These are phyloP conservation scores for Ophion slaviceki DNA, from an alignment of 2,888 invertebrate genomes.

Conservation along the genomic window DNA sequence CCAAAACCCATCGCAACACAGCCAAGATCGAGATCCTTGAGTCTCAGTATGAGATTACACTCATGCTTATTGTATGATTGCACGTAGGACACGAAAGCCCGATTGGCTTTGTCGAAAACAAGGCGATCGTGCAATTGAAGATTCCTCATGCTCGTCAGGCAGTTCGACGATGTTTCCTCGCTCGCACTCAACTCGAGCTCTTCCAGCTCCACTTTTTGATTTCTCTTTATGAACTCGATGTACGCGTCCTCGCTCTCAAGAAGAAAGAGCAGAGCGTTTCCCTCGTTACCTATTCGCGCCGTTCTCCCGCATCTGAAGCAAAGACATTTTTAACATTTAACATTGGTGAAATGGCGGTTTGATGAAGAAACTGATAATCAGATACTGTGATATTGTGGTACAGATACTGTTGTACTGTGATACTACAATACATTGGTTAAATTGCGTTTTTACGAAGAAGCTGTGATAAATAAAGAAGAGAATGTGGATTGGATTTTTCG, in stretches of 20 bases:
- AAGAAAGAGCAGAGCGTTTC: conserved; percentile 94
- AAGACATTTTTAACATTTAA: too few species aligned
- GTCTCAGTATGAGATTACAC: conserved; percentile 93
- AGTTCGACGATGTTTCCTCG: conserved; percentile 83
- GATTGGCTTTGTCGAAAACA: conserved; percentile 93
- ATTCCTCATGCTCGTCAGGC: conserved; percentile 85
- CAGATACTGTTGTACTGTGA: too few species aligned
- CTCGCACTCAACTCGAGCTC: conserved; percentile 83
- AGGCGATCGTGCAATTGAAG: conserved; percentile 90
- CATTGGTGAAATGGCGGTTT: too few species aligned
- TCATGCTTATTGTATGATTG: conserved; percentile 98
- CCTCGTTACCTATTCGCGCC: conserved; percentile 94
- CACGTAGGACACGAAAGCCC: conserved; percentile 98
- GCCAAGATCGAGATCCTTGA: conserved; percentile 95
- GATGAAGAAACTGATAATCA: too few species aligned
- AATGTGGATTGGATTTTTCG: too few species aligned
- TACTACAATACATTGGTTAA: too few species aligned
- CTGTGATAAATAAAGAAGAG: too few species aligned
- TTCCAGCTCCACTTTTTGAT: conserved; percentile 91
- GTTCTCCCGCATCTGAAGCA: conserved; percentile 91
- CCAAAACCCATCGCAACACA: conserved; percentile 95
- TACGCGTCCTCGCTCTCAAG: conserved; percentile 95
- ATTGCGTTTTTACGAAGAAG: too few species aligned
- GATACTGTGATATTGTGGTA: too few species aligned
- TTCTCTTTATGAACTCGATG: conserved; percentile 94